phyloP scores from a whole-genome alignment of 1,140 invertebrate genomes.

The Bombus difficillimus region DNA sequence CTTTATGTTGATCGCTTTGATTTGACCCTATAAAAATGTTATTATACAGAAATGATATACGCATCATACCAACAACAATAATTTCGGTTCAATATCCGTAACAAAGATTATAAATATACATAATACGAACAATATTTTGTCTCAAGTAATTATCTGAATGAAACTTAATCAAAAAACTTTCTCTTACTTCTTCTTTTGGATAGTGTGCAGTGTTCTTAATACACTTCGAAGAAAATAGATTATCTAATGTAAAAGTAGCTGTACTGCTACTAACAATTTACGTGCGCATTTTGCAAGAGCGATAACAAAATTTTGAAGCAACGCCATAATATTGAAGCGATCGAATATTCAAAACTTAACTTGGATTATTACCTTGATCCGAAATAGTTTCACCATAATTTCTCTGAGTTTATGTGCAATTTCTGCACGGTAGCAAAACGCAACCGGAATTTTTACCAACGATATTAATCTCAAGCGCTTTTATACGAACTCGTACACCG shows the following conservation, averaged over 20 bases:
- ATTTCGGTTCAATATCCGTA: neutral
- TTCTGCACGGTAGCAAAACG: neutral
- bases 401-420: conserved; percentile 19
- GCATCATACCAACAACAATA: neutral
- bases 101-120: no score
- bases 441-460: conserved; percentile 35
- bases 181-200: neutral
- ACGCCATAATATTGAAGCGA: neutral
- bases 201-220: neutral
- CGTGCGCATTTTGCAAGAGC: neutral
- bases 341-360: conserved; percentile 23
- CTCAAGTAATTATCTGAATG: no score
- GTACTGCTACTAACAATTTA: neutral
- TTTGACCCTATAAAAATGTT: neutral
- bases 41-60: no score
- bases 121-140: no score
- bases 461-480: conserved; percentile 5
- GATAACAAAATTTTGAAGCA: neutral
- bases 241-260: neutral
- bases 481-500: neutral
- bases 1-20: no score
- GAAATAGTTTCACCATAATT: neutral
- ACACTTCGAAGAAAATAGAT: neutral
- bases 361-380: conserved; percentile 16
- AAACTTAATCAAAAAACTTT: no score